Evolutionary conservation across 2,888 invertebrate species (phyloP).

Genomic region (Melipona bicolor): DNA sequence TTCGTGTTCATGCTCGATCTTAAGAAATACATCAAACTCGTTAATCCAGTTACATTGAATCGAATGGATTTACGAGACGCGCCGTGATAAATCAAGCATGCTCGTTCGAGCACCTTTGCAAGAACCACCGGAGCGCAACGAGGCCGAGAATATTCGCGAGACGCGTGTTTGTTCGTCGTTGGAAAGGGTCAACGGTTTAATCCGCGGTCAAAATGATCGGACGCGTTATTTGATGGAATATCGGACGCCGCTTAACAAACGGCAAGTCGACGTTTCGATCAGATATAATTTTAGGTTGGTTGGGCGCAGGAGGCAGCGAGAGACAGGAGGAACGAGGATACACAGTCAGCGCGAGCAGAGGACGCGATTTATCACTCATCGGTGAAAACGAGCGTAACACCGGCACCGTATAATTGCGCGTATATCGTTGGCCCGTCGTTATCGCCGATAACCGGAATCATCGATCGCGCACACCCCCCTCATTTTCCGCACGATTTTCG

Average conservation of each 20-base stretch:
- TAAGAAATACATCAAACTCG: not conserved
- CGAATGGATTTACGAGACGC: too few relatives aligned
- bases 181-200: constrained; percentile 31
- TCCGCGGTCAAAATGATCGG: not conserved
- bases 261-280: constrained; percentile 57
- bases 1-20: constrained; percentile 16
- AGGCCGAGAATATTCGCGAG: too few relatives aligned
- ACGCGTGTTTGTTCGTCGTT: not conserved
- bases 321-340: not conserved
- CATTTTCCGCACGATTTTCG: constrained; percentile 71
- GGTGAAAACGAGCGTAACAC: constrained; percentile 67
- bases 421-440: constrained; percentile 56
- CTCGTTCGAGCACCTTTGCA: too few relatives aligned
- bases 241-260: constrained; percentile 51
- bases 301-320: not conserved
- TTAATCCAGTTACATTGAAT: too few relatives aligned
- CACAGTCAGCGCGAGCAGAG: constrained; percentile 21
- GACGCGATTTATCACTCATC: constrained; percentile 68
- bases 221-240: constrained; percentile 40
- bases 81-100: too few relatives aligned
- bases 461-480: constrained; percentile 61
- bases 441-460: constrained; percentile 58
- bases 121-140: too few relatives aligned
- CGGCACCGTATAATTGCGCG: constrained; percentile 67
- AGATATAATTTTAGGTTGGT: constrained; percentile 63